Evolutionary conservation across 1,140 invertebrate genomes (phyloP), one percentile per base, ranked within the genome.

Genomic region (Metopolophium dirhodum): DNA sequence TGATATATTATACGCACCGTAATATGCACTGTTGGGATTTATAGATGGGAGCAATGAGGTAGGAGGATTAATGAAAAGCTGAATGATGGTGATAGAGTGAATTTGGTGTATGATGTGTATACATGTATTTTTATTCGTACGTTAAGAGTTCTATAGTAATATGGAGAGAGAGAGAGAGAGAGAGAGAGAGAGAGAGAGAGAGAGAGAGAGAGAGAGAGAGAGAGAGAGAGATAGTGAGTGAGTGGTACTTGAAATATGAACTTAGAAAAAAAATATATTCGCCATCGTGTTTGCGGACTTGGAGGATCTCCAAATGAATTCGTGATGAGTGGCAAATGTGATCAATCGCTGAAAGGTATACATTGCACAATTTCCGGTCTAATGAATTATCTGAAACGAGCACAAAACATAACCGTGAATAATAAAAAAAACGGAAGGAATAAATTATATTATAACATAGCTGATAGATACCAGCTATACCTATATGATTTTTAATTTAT

Each of bases 271-370:
- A 51, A 23, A n/a, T 87, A 41, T 47, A 41, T 47, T 86, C 26
- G 14, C 41, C 41, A 41, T 57, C 35, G 6, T n/a, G 61, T 77
- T 35, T 41, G 37, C 57, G 26, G 23, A 90, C 26, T 68, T 90
- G 89, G 89, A 90, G 89, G 54, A 68, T 41, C 54, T 90, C 89
- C 89, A 90, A 90, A 90, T 45, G 35, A 61, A 90, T 90, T n/a
- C 37, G 11, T 61, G 88, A 90, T 45, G 54, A 90, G 23, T 68
- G 35, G 57, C 41, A 14, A 45, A 57, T 77, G n/a, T 77, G 30
- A 77, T 89, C 49, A 57, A 57, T 23, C 35, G 51, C 23, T 41
- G 35, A 90, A 45, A 90, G 41, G 89, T 90, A 45, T 90, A 49
- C 22, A 54, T 54, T 54, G 22, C 87, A 90, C 35, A 61, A 90